Evolutionary conservation across 30 jellyfish, hydroid and myxozoan genomes (phyloP), one percentile per base, ranked within the genome.

Genomic region (Aurelia sp.): DNA sequence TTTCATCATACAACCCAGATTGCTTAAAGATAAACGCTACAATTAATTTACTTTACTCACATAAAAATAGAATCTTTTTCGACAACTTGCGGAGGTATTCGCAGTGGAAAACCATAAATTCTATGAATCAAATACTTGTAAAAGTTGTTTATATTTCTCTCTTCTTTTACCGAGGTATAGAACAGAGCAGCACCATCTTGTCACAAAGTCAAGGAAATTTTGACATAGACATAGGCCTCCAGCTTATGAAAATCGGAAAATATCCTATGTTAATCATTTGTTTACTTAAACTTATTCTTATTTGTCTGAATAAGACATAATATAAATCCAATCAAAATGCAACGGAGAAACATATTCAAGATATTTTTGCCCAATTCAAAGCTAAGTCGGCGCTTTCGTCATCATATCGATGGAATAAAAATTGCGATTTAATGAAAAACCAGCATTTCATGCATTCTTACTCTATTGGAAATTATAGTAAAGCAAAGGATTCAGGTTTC

Each of bases 171-270:
- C 17, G 98, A 93, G 1, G 97, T 86, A 79, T 93, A 93, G 60
- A 93, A 30, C 94, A 93, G 78, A 23, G 97, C 96, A 17, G 98
- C 98, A 13, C 98, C 98, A 78, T 89, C 98, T 93, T 66, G 22
- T 57, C 11, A 9, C 40, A 53, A 20, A 62, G 90, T 93, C 63
- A 84, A 79, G 70, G 73, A 65, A 60, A 71, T 2, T 8, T n/a
- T 55, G 9, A 10, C 11, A 60, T 20, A 27, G 47, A 44, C 55
- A 44, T n/a, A n/a, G 0, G 55, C 9, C 37, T 19, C 5, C 4
- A 40, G 66, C n/a, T n/a, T 13, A 60, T 15, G n/a, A 76, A 76
- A 20, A 41, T n/a, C 17, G 30, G 17, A 30, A 35, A 35, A 12
- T 5, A 13, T n/a, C n/a, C n/a, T n/a, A n/a, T n/a, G n/a, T n/a